phyloP scores from a whole-genome alignment of 1,140 invertebrate species.

The Camponotus vicinus region DNA sequence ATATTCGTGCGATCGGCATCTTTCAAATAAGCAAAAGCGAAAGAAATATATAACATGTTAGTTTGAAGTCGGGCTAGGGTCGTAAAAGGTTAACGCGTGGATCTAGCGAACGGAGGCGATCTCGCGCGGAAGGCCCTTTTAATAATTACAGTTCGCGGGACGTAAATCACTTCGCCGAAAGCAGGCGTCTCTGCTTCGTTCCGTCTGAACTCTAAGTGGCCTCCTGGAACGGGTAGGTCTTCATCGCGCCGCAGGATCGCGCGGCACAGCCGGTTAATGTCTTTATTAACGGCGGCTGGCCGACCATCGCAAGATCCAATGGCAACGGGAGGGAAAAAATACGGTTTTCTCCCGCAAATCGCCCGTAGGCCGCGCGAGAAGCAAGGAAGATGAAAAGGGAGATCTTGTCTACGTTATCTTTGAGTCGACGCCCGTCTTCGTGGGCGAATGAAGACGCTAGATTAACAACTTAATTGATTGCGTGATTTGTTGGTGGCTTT shows the following conservation, averaged over 20 bases:
- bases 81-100: slow-evolving; percentile 37
- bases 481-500: slow-evolving; percentile 29
- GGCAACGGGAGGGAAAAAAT: slow-evolving; percentile 31
- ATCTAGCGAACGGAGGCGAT: slow-evolving; percentile 69
- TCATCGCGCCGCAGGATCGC: slow-evolving; percentile 66
- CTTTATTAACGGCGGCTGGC: slow-evolving; percentile 74
- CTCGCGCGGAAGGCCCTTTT: slow-evolving; percentile 73
- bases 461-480: slow-evolving; percentile 52
- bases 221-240: slow-evolving; percentile 75
- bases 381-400: slow-evolving; percentile 29
- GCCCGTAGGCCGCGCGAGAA: not conserved
- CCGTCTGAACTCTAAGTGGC: slow-evolving; percentile 70
- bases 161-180: slow-evolving; percentile 80
- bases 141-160: slow-evolving; percentile 75
- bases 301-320: slow-evolving; percentile 44
- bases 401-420: slow-evolving; percentile 28
- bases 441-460: not conserved
- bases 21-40: not conserved
- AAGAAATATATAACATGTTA: not conserved
- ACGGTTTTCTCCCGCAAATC: slow-evolving; percentile 46
- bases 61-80: slow-evolving; percentile 18
- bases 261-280: slow-evolving; percentile 71
- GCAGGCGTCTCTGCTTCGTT: slow-evolving; percentile 59
- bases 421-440: not conserved
- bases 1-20: not conserved